Percentiles rank a stretch among this genome's conserved stretches.
These are phyloP conservation scores for Leptocoma aspasia DNA, from an alignment of 2,113 vertebrate genomes.

Conservation along the genomic window DNA sequence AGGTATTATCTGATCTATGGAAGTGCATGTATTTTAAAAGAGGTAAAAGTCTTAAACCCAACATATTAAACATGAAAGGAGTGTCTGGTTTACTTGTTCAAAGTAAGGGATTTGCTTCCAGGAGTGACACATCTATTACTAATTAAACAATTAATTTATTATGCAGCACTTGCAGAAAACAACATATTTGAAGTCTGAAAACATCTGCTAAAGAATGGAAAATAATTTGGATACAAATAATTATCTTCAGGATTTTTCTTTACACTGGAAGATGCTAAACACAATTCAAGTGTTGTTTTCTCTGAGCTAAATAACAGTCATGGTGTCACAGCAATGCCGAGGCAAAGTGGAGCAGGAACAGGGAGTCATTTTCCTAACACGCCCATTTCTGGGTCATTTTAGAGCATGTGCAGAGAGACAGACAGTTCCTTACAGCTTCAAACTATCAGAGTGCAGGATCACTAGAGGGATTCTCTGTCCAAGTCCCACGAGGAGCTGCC, in stretches of 20 bases:
- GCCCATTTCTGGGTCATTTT: neutral
- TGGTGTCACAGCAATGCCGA: neutral
- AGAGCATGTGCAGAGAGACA: neutral
- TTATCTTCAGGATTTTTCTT: conserved; percentile 60
- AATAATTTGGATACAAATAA: conserved; percentile 68
- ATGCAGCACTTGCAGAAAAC: conserved; percentile 66
- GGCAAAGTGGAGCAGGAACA: neutral
- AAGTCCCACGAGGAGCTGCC: neutral
- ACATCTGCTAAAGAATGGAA: conserved; percentile 68
- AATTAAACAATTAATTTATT: conserved; percentile 73
- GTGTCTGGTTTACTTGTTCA: conserved; percentile 66
- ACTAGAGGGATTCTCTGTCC: neutral
- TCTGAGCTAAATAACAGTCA: neutral
- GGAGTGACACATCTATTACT: conserved; percentile 67
- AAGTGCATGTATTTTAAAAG: conserved; percentile 67
- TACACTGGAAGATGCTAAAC: conserved; percentile 45
- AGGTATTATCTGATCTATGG: conserved; percentile 76
- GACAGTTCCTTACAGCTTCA: neutral
- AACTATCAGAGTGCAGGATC: neutral
- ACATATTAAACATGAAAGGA: conserved; percentile 67
- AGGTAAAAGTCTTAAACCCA: conserved; percentile 74
- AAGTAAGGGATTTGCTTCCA: conserved; percentile 53
- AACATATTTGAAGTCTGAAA: conserved; percentile 67
- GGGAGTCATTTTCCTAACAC: neutral
- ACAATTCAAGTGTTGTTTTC: conserved; percentile 15